Base-by-base conservation (phyloP, 2,888 invertebrate species). In the Callinectes sapidus region DNA sequence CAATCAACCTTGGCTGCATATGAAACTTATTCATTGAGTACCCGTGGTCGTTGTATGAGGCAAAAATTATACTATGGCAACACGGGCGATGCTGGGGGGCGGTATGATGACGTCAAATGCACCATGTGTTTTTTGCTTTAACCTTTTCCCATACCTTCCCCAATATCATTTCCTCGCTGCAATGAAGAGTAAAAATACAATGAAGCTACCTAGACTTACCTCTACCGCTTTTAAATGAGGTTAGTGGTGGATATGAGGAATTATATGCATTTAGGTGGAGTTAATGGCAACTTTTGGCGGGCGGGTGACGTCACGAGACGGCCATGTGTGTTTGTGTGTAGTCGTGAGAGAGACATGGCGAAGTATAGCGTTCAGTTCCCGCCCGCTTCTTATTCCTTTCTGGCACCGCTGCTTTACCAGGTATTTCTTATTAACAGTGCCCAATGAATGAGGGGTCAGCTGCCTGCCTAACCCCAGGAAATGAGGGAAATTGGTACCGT, bases 361-460 rank as follows among this genome's bases (percentile, higher is more conserved):
- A 93, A 89, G 90, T 88, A 93, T 89, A 90, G 81, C 28, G 88
- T 93, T 10, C 90, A 93, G 92, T 93, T 93, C 91, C 92, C 92
- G 32, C 92, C 92, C 35, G 92, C 92, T 23, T 93, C 92, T 10
- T 93, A 93, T 89, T 93, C 92, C 90, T 93, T 93, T 89, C 54
- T 93, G 77, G 92, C 92, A 5, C 92, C 92, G 23, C 92, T 93
- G 10, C 85, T 93, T 13, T 93, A 91, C 77, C 92, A 93, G 92
- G 92, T 93, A 90, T 42, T 39, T 90, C 14, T 2, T 23, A 23
- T 42, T 66, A 39, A 48, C 28, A 28, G 10, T 87, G n/a, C 48
- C n/a, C 18, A 32, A 28, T 39, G 39, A n/a, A 32, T 10, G 39
- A 6, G 48, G 35, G 85, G 66, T 18, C 48, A 55, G 13, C 1